Evolutionary conservation across 2,113 vertebrate species (phyloP).

Genomic region (Pseudonaja textilis): DNA sequence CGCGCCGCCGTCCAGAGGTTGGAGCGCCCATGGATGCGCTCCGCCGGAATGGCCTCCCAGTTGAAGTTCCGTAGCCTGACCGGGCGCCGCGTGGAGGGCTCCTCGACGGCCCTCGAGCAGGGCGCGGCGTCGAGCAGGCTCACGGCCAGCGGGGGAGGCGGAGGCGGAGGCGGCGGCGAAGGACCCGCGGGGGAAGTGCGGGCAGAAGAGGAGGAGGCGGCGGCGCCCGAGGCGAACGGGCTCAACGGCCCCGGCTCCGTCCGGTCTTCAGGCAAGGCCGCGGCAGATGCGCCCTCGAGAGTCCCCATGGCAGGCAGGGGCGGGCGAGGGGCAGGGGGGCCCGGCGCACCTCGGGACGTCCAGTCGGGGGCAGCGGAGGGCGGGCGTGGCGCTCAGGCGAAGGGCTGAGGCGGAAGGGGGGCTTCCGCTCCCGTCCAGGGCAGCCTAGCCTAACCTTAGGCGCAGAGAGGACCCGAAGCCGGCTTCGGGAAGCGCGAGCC

Average conservation of each 20-base stretch:
- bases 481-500: neutral
- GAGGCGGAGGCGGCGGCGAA: neutral
- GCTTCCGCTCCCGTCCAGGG: neutral
- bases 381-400: neutral
- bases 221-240: neutral
- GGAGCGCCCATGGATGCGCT: conserved; percentile 71
- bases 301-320: neutral
- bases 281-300: neutral
- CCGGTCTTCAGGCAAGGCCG: neutral
- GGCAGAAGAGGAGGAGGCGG: neutral
- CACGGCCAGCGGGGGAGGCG: neutral
- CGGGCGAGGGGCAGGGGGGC: neutral
- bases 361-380: neutral
- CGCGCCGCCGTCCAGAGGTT: conserved; percentile 77
- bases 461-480: neutral
- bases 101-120: fast-evolving
- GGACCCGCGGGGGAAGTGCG: neutral
- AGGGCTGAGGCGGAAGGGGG: neutral
- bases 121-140: neutral
- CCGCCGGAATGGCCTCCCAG: conserved; percentile 78
- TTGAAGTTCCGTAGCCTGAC: conserved; percentile 74
- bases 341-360: neutral
- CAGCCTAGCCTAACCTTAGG: no score
- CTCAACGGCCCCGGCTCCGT: neutral
- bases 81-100: conserved; percentile 39